A percentile compares a stretch with the other conserved stretches of the same genome.
phyloP scores from a whole-genome alignment of 2,113 vertebrate species.

The Garra rufa region DNA sequence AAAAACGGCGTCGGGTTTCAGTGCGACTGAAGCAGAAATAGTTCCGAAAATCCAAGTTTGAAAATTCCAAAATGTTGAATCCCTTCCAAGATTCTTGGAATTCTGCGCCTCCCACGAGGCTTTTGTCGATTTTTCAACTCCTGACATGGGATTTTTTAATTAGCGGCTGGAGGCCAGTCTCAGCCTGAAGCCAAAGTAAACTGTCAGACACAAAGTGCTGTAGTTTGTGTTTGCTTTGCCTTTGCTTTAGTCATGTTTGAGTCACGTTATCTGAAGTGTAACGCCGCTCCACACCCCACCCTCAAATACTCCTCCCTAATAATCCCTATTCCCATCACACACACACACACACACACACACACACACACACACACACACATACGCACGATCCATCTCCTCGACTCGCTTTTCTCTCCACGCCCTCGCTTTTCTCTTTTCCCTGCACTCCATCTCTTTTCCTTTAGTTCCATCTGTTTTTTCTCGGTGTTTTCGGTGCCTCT shows the following conservation, averaged over 20 bases:
- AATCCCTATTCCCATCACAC: slow-evolving; percentile 39
- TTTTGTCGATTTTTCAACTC: slow-evolving; percentile 35
- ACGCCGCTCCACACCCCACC: slow-evolving; percentile 17
- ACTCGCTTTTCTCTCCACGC: slow-evolving; percentile 7
- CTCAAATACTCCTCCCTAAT: slow-evolving; percentile 52
- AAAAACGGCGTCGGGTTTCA: neutral
- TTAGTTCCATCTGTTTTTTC: neutral
- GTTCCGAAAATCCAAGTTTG: neutral
- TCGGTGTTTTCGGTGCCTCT: slow-evolving; percentile 7
- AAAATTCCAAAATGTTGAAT: neutral
- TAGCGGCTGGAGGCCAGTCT: slow-evolving; percentile 15
- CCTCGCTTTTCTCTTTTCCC: neutral
- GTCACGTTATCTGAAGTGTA: slow-evolving; percentile 46
- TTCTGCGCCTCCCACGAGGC: slow-evolving; percentile 36
- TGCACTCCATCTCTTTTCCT: neutral
- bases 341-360: neutral
- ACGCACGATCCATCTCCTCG: neutral
- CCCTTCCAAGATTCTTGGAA: slow-evolving; percentile 10
- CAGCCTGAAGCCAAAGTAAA: slow-evolving; percentile 28
- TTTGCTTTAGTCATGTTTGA: slow-evolving; percentile 29
- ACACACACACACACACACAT: slow-evolving; percentile 3
- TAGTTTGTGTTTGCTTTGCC: slow-evolving; percentile 1
- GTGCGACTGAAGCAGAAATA: neutral
- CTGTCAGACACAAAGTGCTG: slow-evolving; percentile 23
- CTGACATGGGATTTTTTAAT: slow-evolving; percentile 34